Percentiles rank a stretch among this genome's conserved stretches.
Conservation (phyloP, 2,797 vertebrate species). For the Gobio occitaniae region DNA sequence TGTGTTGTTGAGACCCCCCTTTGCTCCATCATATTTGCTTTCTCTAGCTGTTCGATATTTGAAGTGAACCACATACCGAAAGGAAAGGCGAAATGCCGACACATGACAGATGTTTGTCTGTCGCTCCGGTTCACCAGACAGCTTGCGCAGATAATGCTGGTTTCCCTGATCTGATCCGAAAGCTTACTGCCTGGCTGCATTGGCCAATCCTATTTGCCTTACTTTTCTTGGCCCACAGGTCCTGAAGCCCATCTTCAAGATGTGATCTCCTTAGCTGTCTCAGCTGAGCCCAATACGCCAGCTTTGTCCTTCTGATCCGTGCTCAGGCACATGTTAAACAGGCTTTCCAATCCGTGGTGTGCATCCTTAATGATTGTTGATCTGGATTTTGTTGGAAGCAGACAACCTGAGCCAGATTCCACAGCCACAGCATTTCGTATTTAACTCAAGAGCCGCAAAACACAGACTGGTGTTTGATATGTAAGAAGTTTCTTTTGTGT, state of each 20-base stretch:
- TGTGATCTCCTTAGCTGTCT: conserved; percentile 48
- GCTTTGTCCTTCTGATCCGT: conserved; percentile 44
- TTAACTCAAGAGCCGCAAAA: not conserved
- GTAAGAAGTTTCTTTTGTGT: not conserved
- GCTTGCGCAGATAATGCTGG: conserved; percentile 36
- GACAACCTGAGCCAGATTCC: conserved; percentile 22
- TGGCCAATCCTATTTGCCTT: conserved; percentile 45
- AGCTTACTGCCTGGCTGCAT: conserved; percentile 30
- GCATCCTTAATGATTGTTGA: conserved; percentile 40
- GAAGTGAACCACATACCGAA: conserved; percentile 29
- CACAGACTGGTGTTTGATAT: not conserved
- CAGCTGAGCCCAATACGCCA: conserved; percentile 22
- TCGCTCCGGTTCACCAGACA: conserved; percentile 42
- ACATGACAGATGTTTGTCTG: conserved; percentile 44
- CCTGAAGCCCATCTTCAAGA: conserved; percentile 43
- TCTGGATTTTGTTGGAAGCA: conserved; percentile 32
- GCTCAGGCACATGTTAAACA: conserved; percentile 45
- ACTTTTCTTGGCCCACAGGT: conserved; percentile 7
- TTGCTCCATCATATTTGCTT: not conserved
- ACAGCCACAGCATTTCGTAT: not conserved
- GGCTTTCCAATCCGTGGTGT: conserved; percentile 31
- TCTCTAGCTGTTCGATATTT: conserved; percentile 10
- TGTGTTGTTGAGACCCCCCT: not conserved
- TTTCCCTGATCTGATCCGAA: conserved; percentile 46
- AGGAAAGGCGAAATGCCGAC: not conserved